Evolutionary conservation across 2,888 invertebrate genomes (phyloP).

Genomic region (Amitus sp.): DNA sequence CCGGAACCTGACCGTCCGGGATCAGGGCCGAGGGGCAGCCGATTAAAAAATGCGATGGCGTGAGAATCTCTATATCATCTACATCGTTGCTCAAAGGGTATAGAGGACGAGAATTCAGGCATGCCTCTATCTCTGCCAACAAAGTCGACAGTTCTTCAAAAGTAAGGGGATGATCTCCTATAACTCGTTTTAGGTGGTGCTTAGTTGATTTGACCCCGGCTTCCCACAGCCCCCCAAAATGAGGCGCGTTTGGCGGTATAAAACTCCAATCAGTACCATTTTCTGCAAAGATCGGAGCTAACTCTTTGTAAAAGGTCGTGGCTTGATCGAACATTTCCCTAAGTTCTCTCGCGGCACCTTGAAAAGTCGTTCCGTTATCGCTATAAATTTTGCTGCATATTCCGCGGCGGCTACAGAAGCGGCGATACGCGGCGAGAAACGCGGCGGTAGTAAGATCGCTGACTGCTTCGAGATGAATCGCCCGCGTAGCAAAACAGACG

Average conservation of each 20-base stretch:
- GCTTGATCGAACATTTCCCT: constrained; percentile 11
- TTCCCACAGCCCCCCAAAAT: constrained; percentile 41
- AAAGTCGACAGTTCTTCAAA: constrained; percentile 8
- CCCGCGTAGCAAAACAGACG: constrained; percentile 13
- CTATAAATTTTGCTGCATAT: constrained; percentile 9
- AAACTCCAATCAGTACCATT: constrained; percentile 43
- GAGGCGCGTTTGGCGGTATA: constrained; percentile 42
- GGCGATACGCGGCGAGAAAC: constrained; percentile 12
- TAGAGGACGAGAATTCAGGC: no score
- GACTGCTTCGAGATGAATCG: constrained; percentile 13
- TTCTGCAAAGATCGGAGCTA: constrained; percentile 10
- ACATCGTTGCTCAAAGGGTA: not conserved
- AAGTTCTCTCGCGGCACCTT: constrained; percentile 19
- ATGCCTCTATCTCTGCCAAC: not conserved
- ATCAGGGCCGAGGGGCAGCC: not conserved
- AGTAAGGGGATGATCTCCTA: constrained; percentile 22
- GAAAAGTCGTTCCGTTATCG: constrained; percentile 24
- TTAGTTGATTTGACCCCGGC: constrained; percentile 32
- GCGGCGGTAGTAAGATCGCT: constrained; percentile 11
- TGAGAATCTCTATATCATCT: not conserved
- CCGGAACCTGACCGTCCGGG: not conserved
- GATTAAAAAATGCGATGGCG: not conserved
- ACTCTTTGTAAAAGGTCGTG: constrained; percentile 4
- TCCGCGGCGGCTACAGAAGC: constrained; percentile 10
- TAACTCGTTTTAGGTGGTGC: constrained; percentile 31